Conservation (phyloP, 1,140 invertebrate genomes). For the Cydia amplana region DNA sequence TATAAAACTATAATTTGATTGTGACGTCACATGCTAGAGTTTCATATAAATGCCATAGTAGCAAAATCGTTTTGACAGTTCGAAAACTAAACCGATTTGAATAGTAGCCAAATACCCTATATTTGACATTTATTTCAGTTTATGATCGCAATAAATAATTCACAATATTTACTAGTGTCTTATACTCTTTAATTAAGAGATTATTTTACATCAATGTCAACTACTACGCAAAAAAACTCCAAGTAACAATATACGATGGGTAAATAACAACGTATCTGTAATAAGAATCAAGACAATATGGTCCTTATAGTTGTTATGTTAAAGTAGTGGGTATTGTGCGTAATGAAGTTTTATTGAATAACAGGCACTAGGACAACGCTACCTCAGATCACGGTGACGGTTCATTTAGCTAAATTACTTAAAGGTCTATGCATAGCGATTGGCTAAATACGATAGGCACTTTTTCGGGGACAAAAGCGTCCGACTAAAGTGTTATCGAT, state of each 20-base stretch:
- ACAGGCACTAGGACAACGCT: neutral
- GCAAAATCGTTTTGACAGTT: too few relatives aligned
- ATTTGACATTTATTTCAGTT: too few relatives aligned
- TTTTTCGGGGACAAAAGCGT: too few relatives aligned
- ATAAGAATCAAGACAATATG: neutral
- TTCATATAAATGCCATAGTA: too few relatives aligned
- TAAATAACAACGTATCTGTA: neutral
- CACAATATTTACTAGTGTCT: too few relatives aligned
- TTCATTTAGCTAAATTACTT: conserved; percentile 5
- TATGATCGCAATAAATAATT: too few relatives aligned
- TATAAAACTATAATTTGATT: too few relatives aligned
- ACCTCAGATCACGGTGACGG: neutral
- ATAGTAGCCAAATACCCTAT: too few relatives aligned
- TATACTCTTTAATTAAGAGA: too few relatives aligned
- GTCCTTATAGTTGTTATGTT: neutral
- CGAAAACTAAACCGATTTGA: too few relatives aligned
- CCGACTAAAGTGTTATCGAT: too few relatives aligned
- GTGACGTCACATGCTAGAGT: too few relatives aligned
- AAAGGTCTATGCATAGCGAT: neutral
- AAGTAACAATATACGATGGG: neutral
- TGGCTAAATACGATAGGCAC: neutral
- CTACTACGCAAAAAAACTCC: neutral
- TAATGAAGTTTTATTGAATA: neutral
- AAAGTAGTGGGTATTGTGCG: neutral
- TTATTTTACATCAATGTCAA: neutral